Base-by-base conservation (phyloP, 2,113 vertebrate species). In the Phasianus colchicus region DNA sequence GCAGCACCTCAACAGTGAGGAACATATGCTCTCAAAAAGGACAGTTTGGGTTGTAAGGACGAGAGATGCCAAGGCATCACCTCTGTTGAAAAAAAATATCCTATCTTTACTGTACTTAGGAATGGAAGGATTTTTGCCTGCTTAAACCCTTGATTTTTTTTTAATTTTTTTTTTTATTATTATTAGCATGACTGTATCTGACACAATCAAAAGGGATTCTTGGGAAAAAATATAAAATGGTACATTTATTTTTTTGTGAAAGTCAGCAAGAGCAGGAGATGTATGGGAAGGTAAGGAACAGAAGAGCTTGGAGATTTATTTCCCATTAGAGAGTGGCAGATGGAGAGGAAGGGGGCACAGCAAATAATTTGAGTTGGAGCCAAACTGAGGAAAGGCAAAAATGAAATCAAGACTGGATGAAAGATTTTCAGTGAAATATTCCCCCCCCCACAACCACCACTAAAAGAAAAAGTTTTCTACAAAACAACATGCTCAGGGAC, bases 291-390 rank as follows among this genome's bases (percentile, higher is more conserved):
- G 36, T 20, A 66, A 69, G 63, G 74, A 91, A 87, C 3, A 88
- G 86, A 90, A 78, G 34, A 84, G 18, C 74, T 71, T 50, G 66
- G 84, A 90, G 71, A 93, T 84, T 92, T 82, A 85, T 90, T 90
- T 94, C 66, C 61, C 40, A 25, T 84, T 89, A 78, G 16, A 86
- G 7, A 17, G 38, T 2, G 5, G 60, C 45, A 82, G 67, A 52
- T 57, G 16, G 36, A 36, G 58, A 82, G 29, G 30, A 84, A 85
- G 21, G 40, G 52, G 52, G 16, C 40, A 69, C 47, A 54, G 58
- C 47, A 7, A 82, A 57, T 34, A 1, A 78, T 72, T 42, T 60
- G 34, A 57, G 50, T 27, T 48, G n/a, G 30, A 90, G 48, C 18
- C 13, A 82, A 76, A 82, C 88, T 29, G 36, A 82, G 52, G 76